Conservation (phyloP, 53 echinoderm and acorn worm genomes). For the Luidia sarsii region DNA sequence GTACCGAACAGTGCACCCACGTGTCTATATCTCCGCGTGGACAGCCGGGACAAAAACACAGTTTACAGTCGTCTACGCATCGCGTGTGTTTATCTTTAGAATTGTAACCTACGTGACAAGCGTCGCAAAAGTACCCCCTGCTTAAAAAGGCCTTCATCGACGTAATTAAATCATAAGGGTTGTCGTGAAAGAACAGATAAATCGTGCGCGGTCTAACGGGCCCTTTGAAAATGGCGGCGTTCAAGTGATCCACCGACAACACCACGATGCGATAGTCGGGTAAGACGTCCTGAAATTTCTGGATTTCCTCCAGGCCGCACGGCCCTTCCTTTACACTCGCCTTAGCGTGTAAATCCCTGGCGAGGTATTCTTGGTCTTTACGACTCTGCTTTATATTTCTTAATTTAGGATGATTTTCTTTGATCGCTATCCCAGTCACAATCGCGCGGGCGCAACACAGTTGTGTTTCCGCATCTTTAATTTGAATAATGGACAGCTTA, state of each 20-base stretch:
- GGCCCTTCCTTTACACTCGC: slow-evolving; percentile 52
- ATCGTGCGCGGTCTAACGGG: slow-evolving; percentile 23
- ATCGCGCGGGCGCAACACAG: slow-evolving; percentile 67
- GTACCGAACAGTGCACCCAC: slow-evolving; percentile 11
- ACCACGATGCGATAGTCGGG: slow-evolving; percentile 45
- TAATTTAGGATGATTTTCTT: slow-evolving; percentile 49
- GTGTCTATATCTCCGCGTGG: slow-evolving; percentile 5
- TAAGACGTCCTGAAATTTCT: slow-evolving; percentile 47
- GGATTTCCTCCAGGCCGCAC: slow-evolving; percentile 64
- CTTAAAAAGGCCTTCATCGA: slow-evolving; percentile 46
- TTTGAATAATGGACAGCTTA: slow-evolving; percentile 34
- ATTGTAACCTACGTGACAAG: slow-evolving; percentile 41
- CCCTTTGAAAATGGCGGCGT: slow-evolving; percentile 45
- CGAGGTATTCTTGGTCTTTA: slow-evolving; percentile 49
- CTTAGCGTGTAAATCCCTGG: slow-evolving; percentile 41
- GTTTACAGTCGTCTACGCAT: slow-evolving; percentile 41
- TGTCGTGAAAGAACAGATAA: slow-evolving; percentile 50
- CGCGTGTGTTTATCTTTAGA: slow-evolving; percentile 8
- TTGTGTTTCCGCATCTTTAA: slow-evolving; percentile 27
- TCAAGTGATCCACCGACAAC: slow-evolving; percentile 43
- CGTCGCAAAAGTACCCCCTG: slow-evolving; percentile 15
- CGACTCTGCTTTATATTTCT: slow-evolving; percentile 15
- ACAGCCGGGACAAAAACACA: slow-evolving; percentile 38
- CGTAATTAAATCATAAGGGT: slow-evolving; percentile 51
- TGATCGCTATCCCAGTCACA: slow-evolving; percentile 58